Evolutionary conservation across 2,888 invertebrate species (phyloP), one percentile per base, ranked within the genome.

Genomic region (Venustoraphidia nigricollis): DNA sequence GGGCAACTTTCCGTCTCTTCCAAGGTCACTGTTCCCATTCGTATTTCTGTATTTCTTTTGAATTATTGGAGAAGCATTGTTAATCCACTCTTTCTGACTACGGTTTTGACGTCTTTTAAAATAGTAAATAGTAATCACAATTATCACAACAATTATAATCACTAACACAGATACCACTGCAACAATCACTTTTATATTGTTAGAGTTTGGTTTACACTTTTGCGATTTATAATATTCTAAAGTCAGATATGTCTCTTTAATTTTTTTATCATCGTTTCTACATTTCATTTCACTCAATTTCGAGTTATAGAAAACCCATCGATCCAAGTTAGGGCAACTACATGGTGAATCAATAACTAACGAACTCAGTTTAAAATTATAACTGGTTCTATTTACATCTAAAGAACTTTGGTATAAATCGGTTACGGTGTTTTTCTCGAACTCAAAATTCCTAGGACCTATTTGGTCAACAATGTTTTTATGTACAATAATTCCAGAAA

Each of bases 351-450:
- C 75, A 27, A 83, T 60, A 52, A 76, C 68, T 4, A 83, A 64
- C 44, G 76, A 73, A 51, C 73, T 74, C 34, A 81, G 65, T 50
- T 77, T 72, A 36, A 75, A 62, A 13, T 68, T 66, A 52, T 81
- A 71, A 52, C 75, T 71, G 9, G 66, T 63, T 4, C 68, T 63
- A 60, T 81, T 76, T 59, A 78, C 72, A 53, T 70, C 65, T 38
- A 84, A 63, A 5, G 82, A 76, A 8, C 73, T 68, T 3, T 74
- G 71, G 36, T 70, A 71, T 56, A 82, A 66, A 47, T 62, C 63
- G 1, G 67, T 66, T 41, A 83, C 66, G 10, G 74, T 78, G 58
- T 81, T 82, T 56, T 80, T 78, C 55, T 79, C 77, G 54, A 85
- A 76, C 14, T 70, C 64, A 47, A 76, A 68, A 58, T 72, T 75